Conservation (phyloP, 92 coral and sea anemone genomes). For the Montipora capitata region DNA sequence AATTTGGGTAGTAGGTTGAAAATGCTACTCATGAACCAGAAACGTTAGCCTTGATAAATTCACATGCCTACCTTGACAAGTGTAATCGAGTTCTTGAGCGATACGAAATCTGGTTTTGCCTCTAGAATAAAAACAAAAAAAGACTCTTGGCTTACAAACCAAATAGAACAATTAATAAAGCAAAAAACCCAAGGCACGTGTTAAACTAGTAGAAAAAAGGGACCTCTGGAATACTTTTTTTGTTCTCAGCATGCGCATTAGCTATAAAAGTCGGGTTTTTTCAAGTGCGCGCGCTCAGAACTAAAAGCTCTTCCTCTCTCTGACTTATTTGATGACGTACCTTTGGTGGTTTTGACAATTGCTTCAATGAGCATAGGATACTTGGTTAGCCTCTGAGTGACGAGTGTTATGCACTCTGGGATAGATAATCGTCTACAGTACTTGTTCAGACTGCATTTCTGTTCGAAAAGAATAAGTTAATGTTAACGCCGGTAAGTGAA, state of each 20-base stretch:
- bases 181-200: no score
- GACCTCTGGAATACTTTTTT: no score
- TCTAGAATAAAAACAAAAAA: conserved; percentile 53
- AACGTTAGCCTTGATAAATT: no score
- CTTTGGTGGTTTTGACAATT: conserved; percentile 94
- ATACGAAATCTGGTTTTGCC: conserved; percentile 78
- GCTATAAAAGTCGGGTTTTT: no score
- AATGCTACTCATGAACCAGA: background rate
- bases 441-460: conserved; percentile 94
- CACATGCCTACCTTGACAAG: conserved; percentile 77
- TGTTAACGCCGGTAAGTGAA: no score
- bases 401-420: conserved; percentile 97
- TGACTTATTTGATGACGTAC: conserved; percentile 50
- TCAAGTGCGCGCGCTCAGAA: no score
- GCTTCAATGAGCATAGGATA: conserved; percentile 96
- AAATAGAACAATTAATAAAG: no score
- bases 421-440: conserved; percentile 90
- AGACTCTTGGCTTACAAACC: no score
- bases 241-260: no score
- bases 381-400: conserved; percentile 95
- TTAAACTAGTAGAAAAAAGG: no score
- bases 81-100: conserved; percentile 75
- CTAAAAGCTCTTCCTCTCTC: background rate
- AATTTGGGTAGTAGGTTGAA: no score
- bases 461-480: background rate